Conservation (phyloP, 2,797 vertebrate genomes). For the Spheniscus humboldti region DNA sequence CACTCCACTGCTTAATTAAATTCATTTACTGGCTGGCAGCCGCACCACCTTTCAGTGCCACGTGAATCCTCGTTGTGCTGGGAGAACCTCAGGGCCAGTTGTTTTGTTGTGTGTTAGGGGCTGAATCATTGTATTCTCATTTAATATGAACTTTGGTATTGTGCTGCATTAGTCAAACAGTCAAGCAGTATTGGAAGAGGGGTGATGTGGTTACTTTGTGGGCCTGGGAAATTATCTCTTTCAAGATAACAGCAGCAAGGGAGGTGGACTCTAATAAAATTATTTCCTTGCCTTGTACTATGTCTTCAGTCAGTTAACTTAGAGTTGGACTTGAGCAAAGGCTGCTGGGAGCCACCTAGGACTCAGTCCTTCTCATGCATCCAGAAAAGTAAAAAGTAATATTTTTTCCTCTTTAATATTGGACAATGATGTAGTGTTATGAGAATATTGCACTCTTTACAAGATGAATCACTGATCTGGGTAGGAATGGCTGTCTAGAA, state of each 20-base stretch:
- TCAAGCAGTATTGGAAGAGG: neutral
- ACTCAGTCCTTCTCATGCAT: neutral
- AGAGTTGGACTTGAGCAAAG: neutral
- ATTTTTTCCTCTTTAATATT: neutral
- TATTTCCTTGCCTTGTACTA: neutral
- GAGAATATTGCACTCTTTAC: neutral
- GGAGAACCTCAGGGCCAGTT: conserved; percentile 12
- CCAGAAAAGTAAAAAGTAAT: neutral
- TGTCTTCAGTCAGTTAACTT: neutral
- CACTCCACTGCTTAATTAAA: conserved; percentile 46
- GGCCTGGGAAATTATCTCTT: neutral
- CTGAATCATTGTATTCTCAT: neutral
- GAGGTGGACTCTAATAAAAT: neutral
- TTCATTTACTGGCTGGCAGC: conserved; percentile 47
- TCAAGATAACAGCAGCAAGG: neutral
- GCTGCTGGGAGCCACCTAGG: neutral
- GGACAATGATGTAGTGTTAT: neutral
- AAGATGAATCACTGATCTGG: neutral
- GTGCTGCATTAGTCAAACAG: neutral
- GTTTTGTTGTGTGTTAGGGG: neutral
- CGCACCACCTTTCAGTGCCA: neutral
- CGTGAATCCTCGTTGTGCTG: conserved; percentile 9
- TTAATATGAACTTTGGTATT: neutral
- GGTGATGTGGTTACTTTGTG: neutral
- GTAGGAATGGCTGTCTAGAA: neutral